A percentile compares a stretch with the other conserved stretches of the same genome.
phyloP scores from a whole-genome alignment of 2,113 vertebrate genomes.

The Pithys albifrons region DNA sequence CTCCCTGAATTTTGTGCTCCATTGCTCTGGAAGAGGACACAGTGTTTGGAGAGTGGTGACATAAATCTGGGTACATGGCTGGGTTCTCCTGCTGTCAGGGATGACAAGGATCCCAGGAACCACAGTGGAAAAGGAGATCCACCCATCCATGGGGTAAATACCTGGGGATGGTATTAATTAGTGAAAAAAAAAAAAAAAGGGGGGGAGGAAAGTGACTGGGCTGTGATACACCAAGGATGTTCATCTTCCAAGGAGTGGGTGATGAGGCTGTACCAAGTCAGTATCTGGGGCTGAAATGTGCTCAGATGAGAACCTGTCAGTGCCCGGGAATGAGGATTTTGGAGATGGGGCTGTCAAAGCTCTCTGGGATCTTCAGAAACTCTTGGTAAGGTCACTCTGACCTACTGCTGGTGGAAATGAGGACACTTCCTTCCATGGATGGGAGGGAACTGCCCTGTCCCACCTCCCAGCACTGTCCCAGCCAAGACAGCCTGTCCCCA shows the following conservation, averaged over 20 bases:
- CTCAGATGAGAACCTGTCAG: background rate
- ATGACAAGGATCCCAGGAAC: background rate
- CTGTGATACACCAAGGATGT: background rate
- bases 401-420: background rate
- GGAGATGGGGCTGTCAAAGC: background rate
- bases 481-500: too few relatives aligned
- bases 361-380: background rate
- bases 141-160: rapidly evolving
- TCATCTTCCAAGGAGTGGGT: background rate
- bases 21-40: background rate
- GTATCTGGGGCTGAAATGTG: background rate
- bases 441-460: rapidly evolving
- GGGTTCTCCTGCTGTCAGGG: background rate
- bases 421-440: background rate
- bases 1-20: background rate
- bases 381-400: background rate
- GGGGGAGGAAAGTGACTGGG: background rate
- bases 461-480: background rate
- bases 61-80: background rate
- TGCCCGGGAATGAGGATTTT: background rate
- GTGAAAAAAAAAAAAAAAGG: background rate
- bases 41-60: background rate
- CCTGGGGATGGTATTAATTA: background rate
- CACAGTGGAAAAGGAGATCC: background rate
- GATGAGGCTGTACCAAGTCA: background rate